phyloP scores from a whole-genome alignment of 2,888 invertebrate species.

The Lasioglossum calceatum region DNA sequence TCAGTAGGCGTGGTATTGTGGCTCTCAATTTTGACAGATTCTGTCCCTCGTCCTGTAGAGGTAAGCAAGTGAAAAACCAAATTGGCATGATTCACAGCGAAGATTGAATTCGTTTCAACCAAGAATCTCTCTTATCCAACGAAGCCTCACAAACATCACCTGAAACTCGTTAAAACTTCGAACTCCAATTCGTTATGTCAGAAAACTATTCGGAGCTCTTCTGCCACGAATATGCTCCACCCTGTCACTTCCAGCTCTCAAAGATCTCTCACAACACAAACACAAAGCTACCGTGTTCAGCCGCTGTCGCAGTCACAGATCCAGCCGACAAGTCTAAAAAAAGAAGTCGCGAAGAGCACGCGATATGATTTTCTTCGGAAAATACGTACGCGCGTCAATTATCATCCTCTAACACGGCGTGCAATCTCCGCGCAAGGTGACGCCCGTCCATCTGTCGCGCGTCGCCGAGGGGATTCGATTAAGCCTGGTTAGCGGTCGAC shows the following conservation, averaged over 20 bases:
- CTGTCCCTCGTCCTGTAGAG: not conserved
- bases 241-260: not conserved
- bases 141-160: not conserved
- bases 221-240: not conserved
- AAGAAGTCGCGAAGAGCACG: not conserved
- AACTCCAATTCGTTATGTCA: not conserved
- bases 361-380: not conserved
- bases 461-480: constrained; percentile 51
- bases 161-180: not conserved
- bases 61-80: not conserved
- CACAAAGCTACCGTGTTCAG: not conserved
- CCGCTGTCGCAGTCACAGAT: not conserved
- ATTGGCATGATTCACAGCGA: too few species aligned
- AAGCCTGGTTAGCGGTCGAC: constrained; percentile 64
- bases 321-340: not conserved
- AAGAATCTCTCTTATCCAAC: not conserved
- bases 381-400: not conserved
- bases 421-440: constrained; percentile 38
- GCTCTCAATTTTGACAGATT: not conserved
- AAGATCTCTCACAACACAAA: not conserved
- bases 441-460: constrained; percentile 52
- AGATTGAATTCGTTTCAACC: not conserved
- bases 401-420: constrained; percentile 35
- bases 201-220: not conserved
- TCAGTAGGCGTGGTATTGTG: not conserved